Conservation (phyloP, 2,113 vertebrate genomes). For the Nansenia antarctica region DNA sequence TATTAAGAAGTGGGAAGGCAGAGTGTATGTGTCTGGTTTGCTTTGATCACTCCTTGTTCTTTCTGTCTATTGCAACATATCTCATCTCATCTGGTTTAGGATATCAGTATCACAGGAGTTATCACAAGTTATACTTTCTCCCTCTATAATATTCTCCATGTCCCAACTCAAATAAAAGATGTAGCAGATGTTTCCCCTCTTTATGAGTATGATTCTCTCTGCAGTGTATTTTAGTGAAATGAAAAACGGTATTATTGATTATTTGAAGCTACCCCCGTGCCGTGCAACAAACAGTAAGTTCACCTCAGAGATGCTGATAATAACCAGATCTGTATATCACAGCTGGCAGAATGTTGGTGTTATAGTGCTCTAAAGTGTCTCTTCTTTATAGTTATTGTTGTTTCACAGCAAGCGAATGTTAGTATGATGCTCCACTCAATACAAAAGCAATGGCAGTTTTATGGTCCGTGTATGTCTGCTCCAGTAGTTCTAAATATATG, state of each 20-base stretch:
- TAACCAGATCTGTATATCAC: constrained; percentile 14
- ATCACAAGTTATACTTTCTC: background rate
- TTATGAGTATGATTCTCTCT: background rate
- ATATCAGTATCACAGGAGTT: background rate
- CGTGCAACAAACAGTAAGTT: background rate
- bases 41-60: background rate
- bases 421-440: background rate
- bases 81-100: background rate
- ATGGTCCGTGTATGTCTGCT: background rate
- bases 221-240: background rate
- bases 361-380: background rate
- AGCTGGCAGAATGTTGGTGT: background rate
- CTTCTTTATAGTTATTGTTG: background rate
- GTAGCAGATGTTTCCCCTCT: too few species aligned
- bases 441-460: background rate
- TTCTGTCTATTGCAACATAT: background rate
- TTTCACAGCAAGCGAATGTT: background rate
- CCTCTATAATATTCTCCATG: background rate
- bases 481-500: background rate
- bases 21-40: background rate
- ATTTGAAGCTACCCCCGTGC: background rate
- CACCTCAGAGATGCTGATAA: background rate
- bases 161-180: background rate
- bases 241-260: constrained; percentile 1
- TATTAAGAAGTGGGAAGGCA: too few species aligned